Conservation (phyloP, 2,797 vertebrate species). For the Anguilla pacifica region DNA sequence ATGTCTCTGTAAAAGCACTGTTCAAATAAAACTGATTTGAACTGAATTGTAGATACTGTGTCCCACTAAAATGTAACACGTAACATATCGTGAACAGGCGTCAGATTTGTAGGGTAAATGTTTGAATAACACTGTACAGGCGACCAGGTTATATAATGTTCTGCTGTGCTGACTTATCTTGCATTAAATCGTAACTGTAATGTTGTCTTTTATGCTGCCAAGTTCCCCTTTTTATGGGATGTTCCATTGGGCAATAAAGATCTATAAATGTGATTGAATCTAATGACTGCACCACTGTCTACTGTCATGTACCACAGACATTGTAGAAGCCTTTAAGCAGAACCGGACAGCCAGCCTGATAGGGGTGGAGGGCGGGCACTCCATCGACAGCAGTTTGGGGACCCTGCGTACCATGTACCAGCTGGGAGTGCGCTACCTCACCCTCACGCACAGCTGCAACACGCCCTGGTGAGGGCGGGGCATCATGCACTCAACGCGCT, state of each 20-base stretch:
- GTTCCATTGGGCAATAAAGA: not conserved
- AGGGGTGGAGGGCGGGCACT: constrained; percentile 91
- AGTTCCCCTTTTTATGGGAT: not conserved
- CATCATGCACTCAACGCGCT: too few species aligned
- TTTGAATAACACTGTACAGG: not conserved
- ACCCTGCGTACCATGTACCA: constrained; percentile 84
- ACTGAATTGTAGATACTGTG: not conserved
- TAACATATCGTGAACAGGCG: not conserved
- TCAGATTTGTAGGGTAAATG: not conserved
- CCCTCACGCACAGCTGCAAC: constrained; percentile 92
- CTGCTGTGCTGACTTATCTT: not conserved
- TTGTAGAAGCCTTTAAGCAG: constrained; percentile 58
- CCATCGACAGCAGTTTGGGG: constrained; percentile 88
- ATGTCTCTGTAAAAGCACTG: too few species aligned
- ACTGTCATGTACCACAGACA: constrained; percentile 58
- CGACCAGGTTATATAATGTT: not conserved
- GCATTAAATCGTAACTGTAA: not conserved
- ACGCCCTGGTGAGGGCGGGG: constrained; percentile 83
- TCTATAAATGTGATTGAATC: not conserved
- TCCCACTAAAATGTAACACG: not conserved
- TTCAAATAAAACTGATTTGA: too few species aligned
- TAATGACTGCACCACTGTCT: not conserved
- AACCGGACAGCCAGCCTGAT: constrained; percentile 87
- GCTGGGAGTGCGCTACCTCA: constrained; percentile 89
- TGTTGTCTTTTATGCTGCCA: not conserved